Evolutionary conservation across 2,888 invertebrate genomes (phyloP), one percentile per base, ranked within the genome.

Genomic region (Xestia xanthographa): DNA sequence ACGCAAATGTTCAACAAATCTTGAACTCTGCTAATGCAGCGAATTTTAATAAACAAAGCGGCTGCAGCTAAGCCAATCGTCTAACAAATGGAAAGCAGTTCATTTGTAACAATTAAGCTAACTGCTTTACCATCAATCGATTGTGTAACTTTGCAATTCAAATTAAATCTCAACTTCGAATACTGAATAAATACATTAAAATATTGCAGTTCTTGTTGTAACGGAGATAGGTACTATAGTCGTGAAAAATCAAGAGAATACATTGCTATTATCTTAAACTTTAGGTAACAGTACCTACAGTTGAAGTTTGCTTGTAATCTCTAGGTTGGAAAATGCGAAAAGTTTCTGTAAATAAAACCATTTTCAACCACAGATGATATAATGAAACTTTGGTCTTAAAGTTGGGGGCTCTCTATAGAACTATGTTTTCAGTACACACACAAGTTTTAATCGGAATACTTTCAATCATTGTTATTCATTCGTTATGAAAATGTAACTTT

Each of bases 81-180:
- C 29, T 29, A 29, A 65, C 34, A 0, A 69, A 69, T 50, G 34
- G 41, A 53, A 45, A 78, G 6, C 29, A n/a, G n/a, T 48, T 63
- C 62, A 63, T 79, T 72, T 77, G 43, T 77, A 41, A 77, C 56
- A 68, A 77, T 79, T 77, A 77, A 38, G n/a, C 20, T 38, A 34
- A 67, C 34, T 63, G 22, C 45, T 34, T 29, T 26, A 56, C n/a
- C 17, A 50, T 70, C 12, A 43, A 72, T 50, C 17, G 17, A 69
- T 66, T 66, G 11, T 48, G 58, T 50, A n/a, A 50, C 12, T 68
- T 77, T 76, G 41, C n/a, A 66, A 60, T 50, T 29, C 48, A 48
- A 74, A 74, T 60, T n/a, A 60, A 60, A 48, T 41, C 53, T 72
- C 8, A 38, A 38, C 71, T 38, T 67, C 2, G 26, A 67, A 66